These are phyloP conservation scores for Percina caprodes DNA, from an alignment of 2,113 vertebrate species.

Conservation along the genomic window DNA sequence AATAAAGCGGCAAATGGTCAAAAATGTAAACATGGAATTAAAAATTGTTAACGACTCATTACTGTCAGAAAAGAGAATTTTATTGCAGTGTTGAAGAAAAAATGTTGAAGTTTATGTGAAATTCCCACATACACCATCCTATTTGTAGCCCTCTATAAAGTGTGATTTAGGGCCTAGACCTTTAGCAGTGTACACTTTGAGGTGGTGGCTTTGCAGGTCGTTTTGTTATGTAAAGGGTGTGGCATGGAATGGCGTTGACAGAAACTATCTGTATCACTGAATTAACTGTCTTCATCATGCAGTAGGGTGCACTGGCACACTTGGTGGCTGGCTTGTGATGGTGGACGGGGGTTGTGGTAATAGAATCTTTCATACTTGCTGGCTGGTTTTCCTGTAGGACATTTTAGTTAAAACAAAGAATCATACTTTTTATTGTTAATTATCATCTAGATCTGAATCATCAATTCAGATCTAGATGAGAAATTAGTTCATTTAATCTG, in stretches of 20 bases:
- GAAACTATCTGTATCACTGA: background rate
- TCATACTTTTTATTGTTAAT: background rate
- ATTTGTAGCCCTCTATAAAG: background rate
- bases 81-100: background rate
- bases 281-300: background rate
- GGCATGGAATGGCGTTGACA: conserved; percentile 1
- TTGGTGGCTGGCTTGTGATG: background rate
- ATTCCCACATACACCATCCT: background rate
- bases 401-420: background rate
- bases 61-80: background rate
- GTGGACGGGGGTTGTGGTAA: background rate
- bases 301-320: background rate
- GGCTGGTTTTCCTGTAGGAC: background rate
- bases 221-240: conserved; percentile 33
- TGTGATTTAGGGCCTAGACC: background rate
- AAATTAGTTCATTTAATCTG: background rate
- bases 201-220: conserved; percentile 13
- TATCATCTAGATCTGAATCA: background rate
- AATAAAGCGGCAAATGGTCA: background rate
- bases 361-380: background rate
- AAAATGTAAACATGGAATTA: background rate
- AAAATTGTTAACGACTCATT: background rate
- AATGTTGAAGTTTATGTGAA: background rate
- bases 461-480: background rate
- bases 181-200: conserved; percentile 1